A percentile compares a stretch with the other conserved stretches of the same genome.
Conservation (phyloP, 2,888 invertebrate genomes). For the Cosmia trapezina region DNA sequence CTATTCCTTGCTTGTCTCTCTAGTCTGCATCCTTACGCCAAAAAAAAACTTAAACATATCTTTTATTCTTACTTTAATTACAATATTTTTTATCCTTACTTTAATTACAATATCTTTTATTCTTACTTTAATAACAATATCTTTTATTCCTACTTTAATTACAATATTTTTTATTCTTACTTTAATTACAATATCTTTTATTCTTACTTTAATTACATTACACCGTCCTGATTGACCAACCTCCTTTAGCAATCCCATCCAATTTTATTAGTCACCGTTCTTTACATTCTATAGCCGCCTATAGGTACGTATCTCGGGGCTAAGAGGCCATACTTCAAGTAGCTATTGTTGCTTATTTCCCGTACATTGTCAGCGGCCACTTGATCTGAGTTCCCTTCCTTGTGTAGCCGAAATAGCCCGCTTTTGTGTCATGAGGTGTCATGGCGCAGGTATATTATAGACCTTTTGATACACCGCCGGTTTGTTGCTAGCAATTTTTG, state of each 20-base stretch:
- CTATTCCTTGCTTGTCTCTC: no score
- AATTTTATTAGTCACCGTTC: conserved; percentile 43
- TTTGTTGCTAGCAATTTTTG: conserved; percentile 23
- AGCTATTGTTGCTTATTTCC: conserved; percentile 68
- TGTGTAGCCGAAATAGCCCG: conserved; percentile 63
- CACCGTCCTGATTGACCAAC: neutral
- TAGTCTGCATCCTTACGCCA: no score
- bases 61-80: no score
- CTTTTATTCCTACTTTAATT: no score
- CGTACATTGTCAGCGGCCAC: conserved; percentile 66
- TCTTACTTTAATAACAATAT: neutral
- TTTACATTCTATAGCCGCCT: conserved; percentile 35
- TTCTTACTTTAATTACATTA: neutral
- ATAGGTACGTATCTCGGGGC: conserved; percentile 34
- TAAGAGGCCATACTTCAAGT: conserved; percentile 63
- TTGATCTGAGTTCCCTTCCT: conserved; percentile 65
- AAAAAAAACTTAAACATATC: no score
- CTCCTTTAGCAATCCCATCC: conserved; percentile 8
- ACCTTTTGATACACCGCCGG: conserved; percentile 45
- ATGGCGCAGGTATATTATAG: conserved; percentile 54
- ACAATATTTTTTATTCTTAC: neutral
- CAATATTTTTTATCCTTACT: neutral
- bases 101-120: neutral
- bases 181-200: no score
- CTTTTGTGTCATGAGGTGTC: conserved; percentile 59